A percentile compares a stretch with the other conserved stretches of the same genome.
phyloP scores from a whole-genome alignment of 2,797 vertebrate species.

The Periparus ater region DNA sequence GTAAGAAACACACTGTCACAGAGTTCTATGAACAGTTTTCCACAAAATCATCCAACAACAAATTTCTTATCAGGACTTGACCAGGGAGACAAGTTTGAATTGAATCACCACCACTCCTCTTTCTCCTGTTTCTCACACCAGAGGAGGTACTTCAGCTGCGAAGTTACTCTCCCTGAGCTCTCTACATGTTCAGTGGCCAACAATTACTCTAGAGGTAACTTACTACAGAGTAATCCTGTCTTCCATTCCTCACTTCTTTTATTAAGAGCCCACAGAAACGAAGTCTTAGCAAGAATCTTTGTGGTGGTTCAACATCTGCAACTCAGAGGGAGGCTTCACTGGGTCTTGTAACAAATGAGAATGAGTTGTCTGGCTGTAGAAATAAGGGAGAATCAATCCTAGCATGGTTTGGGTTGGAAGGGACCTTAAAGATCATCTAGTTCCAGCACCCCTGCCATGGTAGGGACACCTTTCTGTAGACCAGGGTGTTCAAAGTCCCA shows the following conservation, averaged over 20 bases:
- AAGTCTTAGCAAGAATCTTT: neutral
- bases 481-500: neutral
- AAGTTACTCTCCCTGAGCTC: neutral
- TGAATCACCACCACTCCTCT: neutral
- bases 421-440: neutral
- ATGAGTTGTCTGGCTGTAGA: neutral
- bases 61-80: neutral
- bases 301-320: neutral
- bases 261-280: fast-evolving
- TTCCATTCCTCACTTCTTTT: neutral
- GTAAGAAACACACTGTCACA: neutral
- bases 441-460: neutral
- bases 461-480: neutral
- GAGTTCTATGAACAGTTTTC: neutral
- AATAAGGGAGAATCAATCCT: neutral
- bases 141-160: neutral
- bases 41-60: neutral
- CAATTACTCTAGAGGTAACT: neutral
- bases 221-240: neutral
- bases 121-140: neutral
- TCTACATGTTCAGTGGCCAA: neutral
- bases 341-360: neutral
- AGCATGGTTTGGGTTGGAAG: neutral
- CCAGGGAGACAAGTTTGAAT: neutral
- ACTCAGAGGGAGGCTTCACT: neutral